phyloP scores from a whole-genome alignment of 2,113 vertebrate species.

The Coregonus clupeaformis region DNA sequence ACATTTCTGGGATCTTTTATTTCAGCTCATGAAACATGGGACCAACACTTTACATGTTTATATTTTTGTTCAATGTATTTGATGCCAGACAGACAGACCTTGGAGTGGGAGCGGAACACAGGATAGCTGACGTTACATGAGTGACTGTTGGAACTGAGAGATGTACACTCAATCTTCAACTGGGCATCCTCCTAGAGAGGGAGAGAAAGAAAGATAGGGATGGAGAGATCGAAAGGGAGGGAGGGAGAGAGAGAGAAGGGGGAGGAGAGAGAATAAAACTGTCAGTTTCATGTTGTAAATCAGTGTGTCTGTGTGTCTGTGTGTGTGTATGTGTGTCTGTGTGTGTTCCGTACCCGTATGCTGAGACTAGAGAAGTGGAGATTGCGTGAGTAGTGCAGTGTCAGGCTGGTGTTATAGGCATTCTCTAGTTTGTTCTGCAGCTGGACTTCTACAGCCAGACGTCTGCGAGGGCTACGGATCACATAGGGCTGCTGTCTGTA shows the following conservation, averaged over 20 bases:
- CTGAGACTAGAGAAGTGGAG: slow-evolving; percentile 89
- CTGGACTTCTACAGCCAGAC: slow-evolving; percentile 77
- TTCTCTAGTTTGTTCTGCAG: slow-evolving; percentile 90
- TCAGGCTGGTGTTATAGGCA: slow-evolving; percentile 89
- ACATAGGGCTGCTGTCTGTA: slow-evolving; percentile 83
- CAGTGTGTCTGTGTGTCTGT: neutral
- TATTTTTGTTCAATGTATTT: too few relatives aligned
- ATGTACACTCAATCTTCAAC: slow-evolving; percentile 85
- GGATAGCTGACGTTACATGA: slow-evolving; percentile 86
- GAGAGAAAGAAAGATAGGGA: slow-evolving; percentile 13
- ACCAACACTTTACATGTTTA: too few relatives aligned
- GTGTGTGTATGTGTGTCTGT: slow-evolving; percentile 12
- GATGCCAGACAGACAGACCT: slow-evolving; percentile 66
- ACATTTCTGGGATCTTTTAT: too few relatives aligned
- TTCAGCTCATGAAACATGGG: too few relatives aligned
- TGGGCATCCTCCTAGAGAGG: slow-evolving; percentile 73
- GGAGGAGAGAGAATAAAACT: neutral
- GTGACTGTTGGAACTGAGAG: slow-evolving; percentile 69
- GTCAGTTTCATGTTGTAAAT: neutral
- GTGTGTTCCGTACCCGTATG: slow-evolving; percentile 72
- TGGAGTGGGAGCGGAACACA: slow-evolving; percentile 83
- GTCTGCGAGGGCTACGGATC: slow-evolving; percentile 76
- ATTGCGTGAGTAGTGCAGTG: slow-evolving; percentile 83
- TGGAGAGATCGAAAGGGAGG: neutral
- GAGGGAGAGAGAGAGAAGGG: neutral